These are phyloP conservation scores for Uria lomvia DNA, from an alignment of 2,113 vertebrate genomes.

Conservation along the genomic window DNA sequence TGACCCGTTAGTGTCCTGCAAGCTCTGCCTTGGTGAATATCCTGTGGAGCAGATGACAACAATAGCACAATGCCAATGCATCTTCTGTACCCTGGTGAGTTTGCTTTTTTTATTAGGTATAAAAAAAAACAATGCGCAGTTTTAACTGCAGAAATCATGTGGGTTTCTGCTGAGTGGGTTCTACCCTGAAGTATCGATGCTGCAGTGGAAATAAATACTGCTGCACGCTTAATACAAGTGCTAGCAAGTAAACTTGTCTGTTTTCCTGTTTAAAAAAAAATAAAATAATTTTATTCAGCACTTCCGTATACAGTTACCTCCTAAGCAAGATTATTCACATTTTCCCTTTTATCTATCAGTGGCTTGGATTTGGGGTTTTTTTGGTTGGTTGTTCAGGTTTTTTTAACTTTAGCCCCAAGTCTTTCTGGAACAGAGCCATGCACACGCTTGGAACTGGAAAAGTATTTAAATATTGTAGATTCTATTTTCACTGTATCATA, in stretches of 20 bases:
- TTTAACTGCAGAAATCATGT: background rate
- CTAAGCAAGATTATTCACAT: background rate
- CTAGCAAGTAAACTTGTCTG: background rate
- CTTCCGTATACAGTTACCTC: background rate
- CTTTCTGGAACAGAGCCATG: background rate
- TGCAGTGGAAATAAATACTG: background rate
- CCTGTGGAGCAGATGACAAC: slow-evolving; percentile 98
- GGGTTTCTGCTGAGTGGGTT: background rate
- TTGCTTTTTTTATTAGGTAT: background rate
- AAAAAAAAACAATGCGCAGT: background rate
- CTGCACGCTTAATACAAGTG: background rate
- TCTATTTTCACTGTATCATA: background rate
- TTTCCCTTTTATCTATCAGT: background rate
- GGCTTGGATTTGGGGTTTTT: background rate
- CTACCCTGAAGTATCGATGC: background rate
- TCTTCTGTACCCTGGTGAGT: slow-evolving; percentile 98
- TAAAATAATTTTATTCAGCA: background rate
- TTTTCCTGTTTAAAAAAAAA: background rate
- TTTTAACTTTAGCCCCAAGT: background rate
- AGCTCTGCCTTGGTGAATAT: slow-evolving; percentile 97
- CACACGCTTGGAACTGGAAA: background rate
- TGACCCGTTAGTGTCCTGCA: slow-evolving; percentile 95
- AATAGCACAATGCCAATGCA: slow-evolving; percentile 96
- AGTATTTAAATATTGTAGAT: background rate
- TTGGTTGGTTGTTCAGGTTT: background rate